These are phyloP conservation scores for Sebastiscus albofasciatus DNA, from an alignment of 2,797 vertebrate species.

Conservation along the genomic window DNA sequence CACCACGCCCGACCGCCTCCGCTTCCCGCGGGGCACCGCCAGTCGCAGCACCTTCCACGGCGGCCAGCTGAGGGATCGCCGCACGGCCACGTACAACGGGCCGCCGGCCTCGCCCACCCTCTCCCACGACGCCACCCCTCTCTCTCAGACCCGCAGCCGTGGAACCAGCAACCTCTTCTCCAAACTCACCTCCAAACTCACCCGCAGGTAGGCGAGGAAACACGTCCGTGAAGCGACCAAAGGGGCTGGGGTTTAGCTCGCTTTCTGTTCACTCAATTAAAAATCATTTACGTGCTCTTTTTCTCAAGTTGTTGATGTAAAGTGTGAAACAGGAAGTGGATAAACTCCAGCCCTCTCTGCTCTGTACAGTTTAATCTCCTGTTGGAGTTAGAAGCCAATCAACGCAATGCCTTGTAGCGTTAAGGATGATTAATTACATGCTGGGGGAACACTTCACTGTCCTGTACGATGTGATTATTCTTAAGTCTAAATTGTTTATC, in stretches of 20 bases:
- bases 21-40: slow-evolving; percentile 93
- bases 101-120: slow-evolving; percentile 95
- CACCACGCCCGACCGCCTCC: slow-evolving; percentile 92
- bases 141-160: slow-evolving; percentile 92
- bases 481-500: slow-evolving; percentile 29
- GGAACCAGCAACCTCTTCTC: slow-evolving; percentile 97
- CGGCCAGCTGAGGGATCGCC: slow-evolving; percentile 92
- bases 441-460: slow-evolving; percentile 43
- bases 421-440: slow-evolving; percentile 35
- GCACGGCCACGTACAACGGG: slow-evolving; percentile 96
- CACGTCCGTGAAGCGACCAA: background rate
- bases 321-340: slow-evolving; percentile 2
- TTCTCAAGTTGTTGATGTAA: background rate
- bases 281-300: background rate
- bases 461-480: slow-evolving; percentile 44
- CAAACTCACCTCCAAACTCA: slow-evolving; percentile 97
- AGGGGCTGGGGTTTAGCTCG: background rate
- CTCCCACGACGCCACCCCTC: slow-evolving; percentile 91
- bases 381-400: slow-evolving; percentile 37
- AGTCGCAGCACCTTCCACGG: slow-evolving; percentile 97
- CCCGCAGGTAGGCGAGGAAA: slow-evolving; percentile 88
- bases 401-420: slow-evolving; percentile 18
- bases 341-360: slow-evolving; percentile 24
- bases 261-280: background rate
- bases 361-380: slow-evolving; percentile 5